These are phyloP conservation scores for Metopia argyrocephala DNA, from an alignment of 2,888 invertebrate species.

Conservation along the genomic window DNA sequence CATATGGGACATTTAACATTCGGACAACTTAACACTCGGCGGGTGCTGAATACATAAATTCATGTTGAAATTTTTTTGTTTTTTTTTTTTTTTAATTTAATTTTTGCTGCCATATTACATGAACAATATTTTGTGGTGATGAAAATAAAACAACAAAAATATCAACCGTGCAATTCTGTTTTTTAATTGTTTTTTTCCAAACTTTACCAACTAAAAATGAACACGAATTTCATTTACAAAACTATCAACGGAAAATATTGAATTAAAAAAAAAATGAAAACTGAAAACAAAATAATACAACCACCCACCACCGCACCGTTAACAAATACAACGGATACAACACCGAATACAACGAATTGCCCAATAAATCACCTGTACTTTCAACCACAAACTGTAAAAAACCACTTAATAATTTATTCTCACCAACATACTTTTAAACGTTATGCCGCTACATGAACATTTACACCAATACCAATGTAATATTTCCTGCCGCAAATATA, in stretches of 20 bases:
- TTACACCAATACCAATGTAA: no score
- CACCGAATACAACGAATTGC: slow-evolving; percentile 51
- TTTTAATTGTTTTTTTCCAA: no score
- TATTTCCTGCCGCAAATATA: not conserved
- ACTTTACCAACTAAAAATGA: slow-evolving; percentile 40
- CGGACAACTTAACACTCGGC: slow-evolving; percentile 59
- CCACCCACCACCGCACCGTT: not conserved
- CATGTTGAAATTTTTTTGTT: slow-evolving; percentile 7
- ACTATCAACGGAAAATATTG: no score
- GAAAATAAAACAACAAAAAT: no score
- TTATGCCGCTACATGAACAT: no score
- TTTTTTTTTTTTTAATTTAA: not conserved
- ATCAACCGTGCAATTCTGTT: no score
- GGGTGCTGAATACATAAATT: slow-evolving; percentile 56
- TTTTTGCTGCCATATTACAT: not conserved
- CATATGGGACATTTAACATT: slow-evolving; percentile 58
- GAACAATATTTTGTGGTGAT: not conserved
- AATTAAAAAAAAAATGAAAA: no score
- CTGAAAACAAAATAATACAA: no score
- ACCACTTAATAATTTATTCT: slow-evolving; percentile 64
- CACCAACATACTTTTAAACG: slow-evolving; percentile 50
- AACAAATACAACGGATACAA: slow-evolving; percentile 1
- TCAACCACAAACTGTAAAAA: slow-evolving; percentile 57
- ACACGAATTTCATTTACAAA: slow-evolving; percentile 45
- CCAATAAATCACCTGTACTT: slow-evolving; percentile 60